Percentiles rank a stretch among this genome's conserved stretches.
Conservation (phyloP, 2,888 invertebrate genomes). For the Anthrax anthrax region DNA sequence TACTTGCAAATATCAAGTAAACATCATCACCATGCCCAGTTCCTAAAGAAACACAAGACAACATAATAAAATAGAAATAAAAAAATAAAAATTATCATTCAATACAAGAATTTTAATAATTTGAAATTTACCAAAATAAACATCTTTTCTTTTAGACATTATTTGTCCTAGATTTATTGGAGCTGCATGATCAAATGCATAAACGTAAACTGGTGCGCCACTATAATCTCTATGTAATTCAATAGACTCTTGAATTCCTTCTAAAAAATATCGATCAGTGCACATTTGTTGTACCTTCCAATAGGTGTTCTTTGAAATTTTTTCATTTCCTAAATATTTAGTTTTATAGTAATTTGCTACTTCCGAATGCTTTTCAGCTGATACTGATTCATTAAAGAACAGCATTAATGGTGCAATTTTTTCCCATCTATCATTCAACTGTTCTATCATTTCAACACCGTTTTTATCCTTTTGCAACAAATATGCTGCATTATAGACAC, state of each 20-base stretch:
- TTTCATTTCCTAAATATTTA: constrained; percentile 40
- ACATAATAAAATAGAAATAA: neutral
- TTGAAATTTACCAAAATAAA: constrained; percentile 37
- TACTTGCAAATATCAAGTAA: constrained; percentile 27
- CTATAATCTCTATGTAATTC: constrained; percentile 42
- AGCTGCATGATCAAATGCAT: constrained; percentile 48
- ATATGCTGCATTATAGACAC: constrained; percentile 48
- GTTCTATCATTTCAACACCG: constrained; percentile 32
- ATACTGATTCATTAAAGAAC: constrained; percentile 43
- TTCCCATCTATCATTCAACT: constrained; percentile 43
- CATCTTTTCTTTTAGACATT: constrained; percentile 36
- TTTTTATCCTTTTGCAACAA: constrained; percentile 25
- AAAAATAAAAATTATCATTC: neutral
- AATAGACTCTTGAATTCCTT: constrained; percentile 44
- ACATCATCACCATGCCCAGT: constrained; percentile 46
- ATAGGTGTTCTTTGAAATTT: constrained; percentile 38
- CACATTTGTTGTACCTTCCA: constrained; percentile 37
- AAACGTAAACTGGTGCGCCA: constrained; percentile 46
- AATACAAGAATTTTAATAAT: neutral
- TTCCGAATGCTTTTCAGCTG: constrained; percentile 19
- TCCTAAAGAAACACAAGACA: neutral
- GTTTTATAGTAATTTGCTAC: constrained; percentile 41
- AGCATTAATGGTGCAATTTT: constrained; percentile 45
- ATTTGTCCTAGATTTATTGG: constrained; percentile 42
- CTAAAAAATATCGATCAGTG: constrained; percentile 48